phyloP scores from a whole-genome alignment of 2,113 vertebrate species.

The Salvelinus alpinus region DNA sequence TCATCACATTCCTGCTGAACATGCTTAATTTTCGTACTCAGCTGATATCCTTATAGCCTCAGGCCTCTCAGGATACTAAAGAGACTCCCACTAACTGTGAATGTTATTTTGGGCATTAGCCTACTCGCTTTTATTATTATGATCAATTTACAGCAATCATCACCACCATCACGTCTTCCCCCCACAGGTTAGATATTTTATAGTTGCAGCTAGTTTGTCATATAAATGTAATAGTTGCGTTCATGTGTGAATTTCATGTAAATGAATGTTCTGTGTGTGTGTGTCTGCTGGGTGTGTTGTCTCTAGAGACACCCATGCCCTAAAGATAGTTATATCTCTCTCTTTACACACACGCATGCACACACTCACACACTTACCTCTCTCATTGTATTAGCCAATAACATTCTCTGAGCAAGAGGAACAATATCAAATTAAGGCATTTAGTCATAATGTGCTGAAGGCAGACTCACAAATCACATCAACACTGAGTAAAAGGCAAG shows the following conservation, averaged over 20 bases:
- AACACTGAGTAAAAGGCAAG: neutral
- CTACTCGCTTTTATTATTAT: neutral
- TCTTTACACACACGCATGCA: neutral
- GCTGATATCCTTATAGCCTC: neutral
- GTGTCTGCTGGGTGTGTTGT: conserved; percentile 25
- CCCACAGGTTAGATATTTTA: neutral
- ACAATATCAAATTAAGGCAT: neutral
- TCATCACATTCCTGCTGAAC: neutral
- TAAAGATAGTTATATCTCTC: no score
- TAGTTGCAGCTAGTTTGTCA: neutral
- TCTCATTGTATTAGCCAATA: neutral
- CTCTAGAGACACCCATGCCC: neutral
- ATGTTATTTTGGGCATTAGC: neutral
- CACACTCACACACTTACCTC: neutral
- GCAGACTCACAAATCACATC: neutral
- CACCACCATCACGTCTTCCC: neutral
- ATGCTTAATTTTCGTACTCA: neutral
- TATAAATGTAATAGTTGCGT: neutral
- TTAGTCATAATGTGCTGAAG: neutral
- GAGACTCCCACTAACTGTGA: no score
- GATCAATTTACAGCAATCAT: neutral
- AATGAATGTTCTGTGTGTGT: conserved; percentile 2
- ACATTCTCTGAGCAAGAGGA: neutral
- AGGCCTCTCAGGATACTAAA: no score
- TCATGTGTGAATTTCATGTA: neutral